Evolutionary conservation across 2,888 invertebrate species (phyloP).

Genomic region (Conomelus anceps): DNA sequence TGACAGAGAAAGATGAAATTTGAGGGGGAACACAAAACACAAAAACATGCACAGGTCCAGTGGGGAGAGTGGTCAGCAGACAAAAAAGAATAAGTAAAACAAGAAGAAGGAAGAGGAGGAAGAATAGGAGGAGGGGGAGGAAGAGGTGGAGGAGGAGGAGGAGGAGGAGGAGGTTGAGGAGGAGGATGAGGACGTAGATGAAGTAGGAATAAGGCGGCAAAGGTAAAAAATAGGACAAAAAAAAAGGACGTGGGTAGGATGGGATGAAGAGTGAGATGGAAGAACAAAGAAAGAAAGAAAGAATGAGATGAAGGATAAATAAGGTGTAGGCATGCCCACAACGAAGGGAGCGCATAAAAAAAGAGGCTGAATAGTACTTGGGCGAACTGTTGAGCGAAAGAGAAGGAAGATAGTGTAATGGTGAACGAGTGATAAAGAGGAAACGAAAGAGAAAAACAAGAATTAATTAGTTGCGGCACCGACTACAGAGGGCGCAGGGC

Average conservation of each 20-base stretch:
- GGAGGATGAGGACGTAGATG: not conserved
- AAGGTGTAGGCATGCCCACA: not conserved
- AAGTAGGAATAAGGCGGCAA: not conserved
- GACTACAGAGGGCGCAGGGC: not conserved
- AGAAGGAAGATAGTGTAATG: no score
- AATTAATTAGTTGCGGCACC: not conserved
- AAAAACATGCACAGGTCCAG: not conserved
- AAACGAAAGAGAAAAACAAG: not conserved
- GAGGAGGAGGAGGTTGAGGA: not conserved
- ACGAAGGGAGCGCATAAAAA: not conserved
- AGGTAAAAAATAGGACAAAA: not conserved
- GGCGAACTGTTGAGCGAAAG: not conserved
- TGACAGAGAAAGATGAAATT: no score
- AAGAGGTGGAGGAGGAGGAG: not conserved
- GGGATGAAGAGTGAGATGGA: not conserved
- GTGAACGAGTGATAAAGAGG: no score
- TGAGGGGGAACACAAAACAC: not conserved
- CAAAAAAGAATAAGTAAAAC: not conserved
- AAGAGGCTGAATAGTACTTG: not conserved
- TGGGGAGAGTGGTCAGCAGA: not conserved
- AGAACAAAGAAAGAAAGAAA: not conserved
- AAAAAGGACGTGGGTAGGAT: not conserved
- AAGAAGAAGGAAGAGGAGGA: not conserved
- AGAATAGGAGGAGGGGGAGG: not conserved
- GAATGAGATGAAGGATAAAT: not conserved